Evolutionary conservation across 2,797 vertebrate genomes (phyloP).

Genomic region (Adrianichthys oophorus): DNA sequence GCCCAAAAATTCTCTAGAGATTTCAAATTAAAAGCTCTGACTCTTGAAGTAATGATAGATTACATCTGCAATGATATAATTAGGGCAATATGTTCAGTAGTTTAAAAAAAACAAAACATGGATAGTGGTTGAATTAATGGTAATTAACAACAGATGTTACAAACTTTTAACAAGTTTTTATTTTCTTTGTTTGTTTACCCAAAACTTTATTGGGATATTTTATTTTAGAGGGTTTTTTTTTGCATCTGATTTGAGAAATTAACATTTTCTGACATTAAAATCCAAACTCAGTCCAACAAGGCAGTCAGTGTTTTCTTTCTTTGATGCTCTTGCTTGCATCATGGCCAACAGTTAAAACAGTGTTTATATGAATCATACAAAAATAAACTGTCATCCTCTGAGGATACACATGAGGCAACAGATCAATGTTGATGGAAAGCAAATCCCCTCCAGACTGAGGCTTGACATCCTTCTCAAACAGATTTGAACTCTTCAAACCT

Average conservation of each 20-base stretch:
- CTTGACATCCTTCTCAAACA: slow-evolving; percentile 13
- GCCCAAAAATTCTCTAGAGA: neutral
- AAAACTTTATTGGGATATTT: slow-evolving; percentile 32
- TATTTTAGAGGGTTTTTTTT: slow-evolving; percentile 15
- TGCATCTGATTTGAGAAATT: slow-evolving; percentile 27
- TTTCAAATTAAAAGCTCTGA: neutral
- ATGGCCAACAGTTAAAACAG: slow-evolving; percentile 27
- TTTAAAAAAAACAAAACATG: neutral
- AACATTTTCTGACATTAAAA: slow-evolving; percentile 26
- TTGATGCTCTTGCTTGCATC: slow-evolving; percentile 37
- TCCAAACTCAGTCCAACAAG: slow-evolving; percentile 28
- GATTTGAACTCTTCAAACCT: slow-evolving; percentile 9
- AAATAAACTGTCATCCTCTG: slow-evolving; percentile 40
- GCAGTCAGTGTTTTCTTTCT: slow-evolving; percentile 7
- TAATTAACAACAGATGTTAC: slow-evolving; percentile 10
- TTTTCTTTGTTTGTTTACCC: slow-evolving; percentile 21
- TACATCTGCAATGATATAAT: neutral
- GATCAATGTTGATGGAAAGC: slow-evolving; percentile 48
- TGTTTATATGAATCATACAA: slow-evolving; percentile 38
- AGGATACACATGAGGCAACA: slow-evolving; percentile 32
- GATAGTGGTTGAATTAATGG: too few species aligned
- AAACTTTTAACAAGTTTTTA: slow-evolving; percentile 7
- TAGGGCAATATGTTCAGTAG: neutral
- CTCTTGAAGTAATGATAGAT: neutral
- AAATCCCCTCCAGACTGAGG: slow-evolving; percentile 37